These are phyloP conservation scores for Sinocyclocheilus maitianheensis DNA, from an alignment of 2,113 vertebrate species.

Conservation along the genomic window DNA sequence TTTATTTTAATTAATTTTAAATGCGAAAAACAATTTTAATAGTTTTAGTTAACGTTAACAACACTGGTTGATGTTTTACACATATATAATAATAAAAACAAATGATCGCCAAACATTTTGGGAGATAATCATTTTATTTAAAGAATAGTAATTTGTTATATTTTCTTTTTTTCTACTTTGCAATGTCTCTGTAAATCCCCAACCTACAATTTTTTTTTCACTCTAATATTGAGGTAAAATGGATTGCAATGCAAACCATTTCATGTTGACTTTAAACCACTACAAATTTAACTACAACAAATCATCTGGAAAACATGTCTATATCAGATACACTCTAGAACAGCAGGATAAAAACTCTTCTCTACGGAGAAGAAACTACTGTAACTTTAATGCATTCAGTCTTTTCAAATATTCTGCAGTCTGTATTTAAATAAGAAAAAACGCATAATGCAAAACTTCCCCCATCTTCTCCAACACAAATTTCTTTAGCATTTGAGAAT, in stretches of 20 bases:
- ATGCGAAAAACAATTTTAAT: too few relatives aligned
- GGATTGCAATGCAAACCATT: neutral
- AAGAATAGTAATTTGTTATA: too few relatives aligned
- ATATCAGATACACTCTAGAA: too few relatives aligned
- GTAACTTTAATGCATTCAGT: neutral
- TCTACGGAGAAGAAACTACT: neutral
- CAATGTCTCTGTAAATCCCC: neutral
- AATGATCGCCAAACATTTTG: too few relatives aligned
- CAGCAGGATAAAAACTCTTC: neutral
- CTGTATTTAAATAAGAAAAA: neutral
- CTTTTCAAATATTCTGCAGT: constrained; percentile 8
- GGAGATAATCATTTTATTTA: too few relatives aligned
- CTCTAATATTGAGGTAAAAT: neutral
- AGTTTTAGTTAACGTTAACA: too few relatives aligned
- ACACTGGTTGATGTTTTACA: too few relatives aligned
- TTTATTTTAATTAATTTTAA: too few relatives aligned
- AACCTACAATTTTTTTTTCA: neutral
- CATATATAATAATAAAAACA: too few relatives aligned
- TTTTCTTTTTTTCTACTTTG: neutral
- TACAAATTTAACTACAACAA: neutral
- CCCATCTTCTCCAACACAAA: neutral
- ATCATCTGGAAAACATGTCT: neutral
- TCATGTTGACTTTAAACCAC: neutral
- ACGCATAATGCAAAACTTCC: neutral
- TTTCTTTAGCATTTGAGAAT: neutral